Evolutionary conservation across 1,140 invertebrate genomes (phyloP), one percentile per base, ranked within the genome.

Genomic region (Lepidurus arcticus): DNA sequence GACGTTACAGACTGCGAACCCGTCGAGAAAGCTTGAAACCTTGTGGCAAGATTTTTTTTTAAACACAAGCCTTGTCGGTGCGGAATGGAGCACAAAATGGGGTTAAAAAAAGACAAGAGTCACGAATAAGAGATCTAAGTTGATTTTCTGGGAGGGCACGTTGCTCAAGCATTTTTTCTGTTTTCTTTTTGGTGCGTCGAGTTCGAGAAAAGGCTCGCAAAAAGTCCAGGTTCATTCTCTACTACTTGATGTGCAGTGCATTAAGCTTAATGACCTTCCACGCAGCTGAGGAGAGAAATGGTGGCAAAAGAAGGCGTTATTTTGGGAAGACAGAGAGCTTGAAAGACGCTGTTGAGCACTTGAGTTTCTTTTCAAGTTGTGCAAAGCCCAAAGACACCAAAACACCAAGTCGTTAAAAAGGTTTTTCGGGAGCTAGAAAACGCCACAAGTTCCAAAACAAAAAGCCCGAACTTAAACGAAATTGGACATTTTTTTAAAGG

Each of bases 251-350:
- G 53, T 65, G 53, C 21, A 65, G 53, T 65, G 53, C 53, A 65
- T 65, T 65, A 65, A 65, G 53, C 53, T 65, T 65, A 65, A 65
- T 65, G 53, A 65, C 53, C 53, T 65, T 65, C 53, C 53, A 13
- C 34, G 34, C 34, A 34, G 34, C 21, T 65, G 53, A 65, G 47
- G 21, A 21, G 21, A 65, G 53, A 65, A 65, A 65, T 21, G 53
- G 53, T 65, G 53, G 53, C 53, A 65, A 65, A 65, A 65, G 53
- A 65, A 65, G 21, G 21, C 16, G 21, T 65, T 13, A n/a, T 65
- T 65, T n/a, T 65, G 16, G 16, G 16, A 13, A 65, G 53, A 13
- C 16, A 65, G 10, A 65, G 53, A 65, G 53, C 53, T 65, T 65
- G 21, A 21, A 21, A 65, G 53, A 65, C 16, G 53, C 16, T n/a